Percentiles rank a stretch among this genome's conserved stretches.
These are phyloP conservation scores for Rhagonycha lutea DNA, from an alignment of 2,888 invertebrate species.

Conservation along the genomic window DNA sequence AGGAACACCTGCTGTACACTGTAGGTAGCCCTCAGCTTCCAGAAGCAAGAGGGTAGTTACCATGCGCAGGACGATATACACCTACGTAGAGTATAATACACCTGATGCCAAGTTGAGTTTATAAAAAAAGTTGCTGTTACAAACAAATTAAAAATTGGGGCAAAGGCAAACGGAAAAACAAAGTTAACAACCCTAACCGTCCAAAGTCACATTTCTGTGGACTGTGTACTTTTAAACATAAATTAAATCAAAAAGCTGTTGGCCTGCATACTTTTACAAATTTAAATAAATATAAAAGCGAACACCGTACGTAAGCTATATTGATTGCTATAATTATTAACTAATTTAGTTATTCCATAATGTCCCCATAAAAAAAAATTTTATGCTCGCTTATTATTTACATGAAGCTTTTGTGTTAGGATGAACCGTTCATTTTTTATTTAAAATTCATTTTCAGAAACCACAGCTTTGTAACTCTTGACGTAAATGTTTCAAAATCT, in stretches of 20 bases:
- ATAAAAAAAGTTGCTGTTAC: slow-evolving; percentile 4
- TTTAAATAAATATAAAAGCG: neutral
- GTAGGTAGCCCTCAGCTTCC: slow-evolving; percentile 36
- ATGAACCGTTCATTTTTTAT: neutral
- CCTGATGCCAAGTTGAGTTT: slow-evolving; percentile 15
- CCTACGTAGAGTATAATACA: slow-evolving; percentile 24
- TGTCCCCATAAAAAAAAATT: neutral
- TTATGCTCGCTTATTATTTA: neutral
- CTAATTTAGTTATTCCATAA: neutral
- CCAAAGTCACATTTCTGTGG: neutral
- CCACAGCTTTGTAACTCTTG: neutral
- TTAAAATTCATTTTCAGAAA: neutral
- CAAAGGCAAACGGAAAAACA: neutral
- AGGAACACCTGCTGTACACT: slow-evolving; percentile 37
- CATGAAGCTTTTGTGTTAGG: neutral
- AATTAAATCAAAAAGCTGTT: neutral
- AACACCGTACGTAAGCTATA: neutral
- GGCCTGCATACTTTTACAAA: neutral
- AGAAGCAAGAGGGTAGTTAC: slow-evolving; percentile 33
- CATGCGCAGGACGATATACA: slow-evolving; percentile 36
- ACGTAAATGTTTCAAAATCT: neutral
- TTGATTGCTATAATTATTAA: neutral
- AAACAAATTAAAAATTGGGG: neutral
- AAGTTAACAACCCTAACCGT: neutral
- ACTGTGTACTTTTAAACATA: neutral